These are phyloP conservation scores for Papilio elwesi DNA, from an alignment of 2,888 invertebrate genomes.

Conservation along the genomic window DNA sequence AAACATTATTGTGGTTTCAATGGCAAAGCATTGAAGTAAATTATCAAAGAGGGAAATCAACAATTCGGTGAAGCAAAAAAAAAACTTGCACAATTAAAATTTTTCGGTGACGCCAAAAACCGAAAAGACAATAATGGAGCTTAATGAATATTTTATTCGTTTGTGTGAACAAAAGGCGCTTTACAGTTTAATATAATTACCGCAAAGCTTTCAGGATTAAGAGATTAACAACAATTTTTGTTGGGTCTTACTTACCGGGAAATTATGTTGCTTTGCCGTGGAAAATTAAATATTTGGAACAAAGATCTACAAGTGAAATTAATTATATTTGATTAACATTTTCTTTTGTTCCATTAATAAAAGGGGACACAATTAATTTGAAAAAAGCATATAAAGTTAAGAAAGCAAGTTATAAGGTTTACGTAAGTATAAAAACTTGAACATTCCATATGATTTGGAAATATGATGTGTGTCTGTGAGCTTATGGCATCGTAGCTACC, in stretches of 20 bases:
- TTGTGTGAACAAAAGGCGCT: conserved; percentile 27
- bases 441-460: no score
- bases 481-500: no score
- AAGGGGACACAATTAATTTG: no score
- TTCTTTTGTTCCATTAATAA: not conserved
- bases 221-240: conserved; percentile 33
- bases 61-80: not conserved
- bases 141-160: conserved; percentile 28
- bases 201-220: conserved; percentile 35
- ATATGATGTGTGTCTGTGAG: no score
- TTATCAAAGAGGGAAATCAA: no score
- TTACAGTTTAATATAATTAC: conserved; percentile 32
- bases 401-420: no score
- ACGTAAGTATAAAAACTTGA: no score
- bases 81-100: not conserved
- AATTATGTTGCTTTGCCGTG: conserved; percentile 21
- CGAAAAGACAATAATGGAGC: conserved; percentile 10
- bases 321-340: not conserved
- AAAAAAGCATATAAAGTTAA: no score
- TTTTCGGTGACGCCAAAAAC: not conserved
- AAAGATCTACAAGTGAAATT: not conserved
- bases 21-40: no score
- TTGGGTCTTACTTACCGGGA: conserved; percentile 9
- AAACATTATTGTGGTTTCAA: no score
- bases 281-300: conserved; percentile 22